Conservation (phyloP, 2,797 vertebrate genomes). For the Antennarius maculatus region DNA sequence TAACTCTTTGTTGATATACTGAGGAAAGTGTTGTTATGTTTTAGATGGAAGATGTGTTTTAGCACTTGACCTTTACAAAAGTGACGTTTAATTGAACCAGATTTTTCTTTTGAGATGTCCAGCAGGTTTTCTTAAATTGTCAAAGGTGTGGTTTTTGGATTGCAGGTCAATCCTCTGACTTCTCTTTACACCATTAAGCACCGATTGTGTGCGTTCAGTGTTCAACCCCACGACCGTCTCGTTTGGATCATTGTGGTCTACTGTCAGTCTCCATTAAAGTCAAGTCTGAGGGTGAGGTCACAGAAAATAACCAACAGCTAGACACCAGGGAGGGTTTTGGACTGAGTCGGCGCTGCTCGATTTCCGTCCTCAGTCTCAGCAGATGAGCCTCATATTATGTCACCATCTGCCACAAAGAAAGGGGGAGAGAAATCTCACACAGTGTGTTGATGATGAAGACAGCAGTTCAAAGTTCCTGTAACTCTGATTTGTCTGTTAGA, state of each 20-base stretch:
- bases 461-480: too few relatives aligned
- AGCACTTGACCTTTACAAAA: background rate
- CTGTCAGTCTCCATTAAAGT: constrained; percentile 68
- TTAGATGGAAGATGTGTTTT: background rate
- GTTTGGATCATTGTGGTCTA: constrained; percentile 72
- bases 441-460: too few relatives aligned
- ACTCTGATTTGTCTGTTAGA: too few relatives aligned
- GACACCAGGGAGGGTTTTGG: constrained; percentile 43
- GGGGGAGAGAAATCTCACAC: constrained; percentile 14
- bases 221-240: constrained; percentile 46
- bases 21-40: too few relatives aligned
- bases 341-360: constrained; percentile 60
- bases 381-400: constrained; percentile 54
- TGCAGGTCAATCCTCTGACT: too few relatives aligned
- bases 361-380: constrained; percentile 51
- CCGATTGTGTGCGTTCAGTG: background rate
- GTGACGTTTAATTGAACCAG: background rate
- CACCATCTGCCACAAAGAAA: constrained; percentile 43
- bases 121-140: too few relatives aligned
- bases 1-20: too few relatives aligned
- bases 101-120: too few relatives aligned
- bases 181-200: background rate
- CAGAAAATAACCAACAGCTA: constrained; percentile 72
- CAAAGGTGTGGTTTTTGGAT: too few relatives aligned
- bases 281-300: constrained; percentile 44